These are phyloP conservation scores for Tragulus kanchil DNA, from an alignment of 2,113 vertebrate species.

Conservation along the genomic window DNA sequence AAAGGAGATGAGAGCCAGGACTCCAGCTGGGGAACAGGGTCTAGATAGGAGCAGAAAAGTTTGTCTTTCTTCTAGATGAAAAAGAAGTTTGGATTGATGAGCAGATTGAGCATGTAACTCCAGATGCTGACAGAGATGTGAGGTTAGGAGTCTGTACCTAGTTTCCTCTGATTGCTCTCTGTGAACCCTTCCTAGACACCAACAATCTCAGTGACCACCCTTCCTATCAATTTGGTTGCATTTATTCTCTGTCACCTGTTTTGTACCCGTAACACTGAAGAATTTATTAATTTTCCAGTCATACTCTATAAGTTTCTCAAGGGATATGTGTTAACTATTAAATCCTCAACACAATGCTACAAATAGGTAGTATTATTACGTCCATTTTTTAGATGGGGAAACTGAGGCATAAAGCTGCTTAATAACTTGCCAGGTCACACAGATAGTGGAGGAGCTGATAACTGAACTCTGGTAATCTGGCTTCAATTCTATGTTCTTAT, in stretches of 20 bases:
- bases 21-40: background rate
- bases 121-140: background rate
- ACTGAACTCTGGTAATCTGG: conserved; percentile 29
- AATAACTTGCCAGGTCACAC: conserved; percentile 8
- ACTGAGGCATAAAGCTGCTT: background rate
- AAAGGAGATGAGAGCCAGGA: background rate
- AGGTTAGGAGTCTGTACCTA: background rate
- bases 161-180: background rate
- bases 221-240: background rate
- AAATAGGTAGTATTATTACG: conserved; percentile 13
- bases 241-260: background rate
- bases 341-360: background rate
- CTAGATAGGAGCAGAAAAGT: background rate
- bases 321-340: conserved; percentile 9
- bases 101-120: background rate
- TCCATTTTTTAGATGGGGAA: conserved; percentile 28
- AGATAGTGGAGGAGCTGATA: background rate
- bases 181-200: background rate
- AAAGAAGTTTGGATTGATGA: background rate
- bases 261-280: background rate
- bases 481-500: background rate
- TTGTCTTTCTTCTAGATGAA: background rate
- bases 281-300: background rate
- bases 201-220: background rate
- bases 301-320: conserved; percentile 49